These are phyloP conservation scores for Sebastes variabilis DNA, from an alignment of 2,797 vertebrate species.

Conservation along the genomic window DNA sequence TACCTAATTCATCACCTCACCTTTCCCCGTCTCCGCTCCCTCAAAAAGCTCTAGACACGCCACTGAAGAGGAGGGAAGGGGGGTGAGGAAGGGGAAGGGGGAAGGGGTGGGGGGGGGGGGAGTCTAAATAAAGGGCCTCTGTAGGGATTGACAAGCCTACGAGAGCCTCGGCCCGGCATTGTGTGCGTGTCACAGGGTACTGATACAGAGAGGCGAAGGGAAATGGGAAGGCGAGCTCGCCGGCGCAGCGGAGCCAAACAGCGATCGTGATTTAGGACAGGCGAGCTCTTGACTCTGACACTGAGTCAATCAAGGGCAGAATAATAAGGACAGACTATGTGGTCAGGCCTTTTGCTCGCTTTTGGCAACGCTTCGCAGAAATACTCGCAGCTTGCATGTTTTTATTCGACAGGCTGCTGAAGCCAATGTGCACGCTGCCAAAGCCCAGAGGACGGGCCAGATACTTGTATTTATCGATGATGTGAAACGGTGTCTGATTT, in stretches of 20 bases:
- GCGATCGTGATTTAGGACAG: constrained; percentile 65
- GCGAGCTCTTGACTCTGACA: constrained; percentile 63
- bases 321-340: constrained; percentile 68
- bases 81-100: neutral
- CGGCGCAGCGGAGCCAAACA: constrained; percentile 55
- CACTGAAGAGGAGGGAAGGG: constrained; percentile 25
- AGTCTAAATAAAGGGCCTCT: constrained; percentile 61
- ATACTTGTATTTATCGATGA: constrained; percentile 33
- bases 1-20: constrained; percentile 16
- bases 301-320: constrained; percentile 70
- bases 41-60: constrained; percentile 47
- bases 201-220: constrained; percentile 71
- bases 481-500: constrained; percentile 34
- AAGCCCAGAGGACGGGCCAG: constrained; percentile 46
- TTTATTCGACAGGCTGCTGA: constrained; percentile 56
- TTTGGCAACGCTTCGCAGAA: constrained; percentile 60
- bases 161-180: constrained; percentile 76
- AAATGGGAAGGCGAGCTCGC: constrained; percentile 50
- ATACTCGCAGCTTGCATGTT: constrained; percentile 57
- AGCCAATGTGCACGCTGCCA: constrained; percentile 46
- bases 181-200: constrained; percentile 81
- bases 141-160: constrained; percentile 62
- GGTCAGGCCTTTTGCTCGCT: constrained; percentile 58
- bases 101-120: neutral
- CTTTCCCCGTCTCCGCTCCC: neutral